A percentile compares a stretch with the other conserved stretches of the same genome.
Evolutionary conservation across 2,113 vertebrate genomes (phyloP).

Genomic region (Lampris incognitus): DNA sequence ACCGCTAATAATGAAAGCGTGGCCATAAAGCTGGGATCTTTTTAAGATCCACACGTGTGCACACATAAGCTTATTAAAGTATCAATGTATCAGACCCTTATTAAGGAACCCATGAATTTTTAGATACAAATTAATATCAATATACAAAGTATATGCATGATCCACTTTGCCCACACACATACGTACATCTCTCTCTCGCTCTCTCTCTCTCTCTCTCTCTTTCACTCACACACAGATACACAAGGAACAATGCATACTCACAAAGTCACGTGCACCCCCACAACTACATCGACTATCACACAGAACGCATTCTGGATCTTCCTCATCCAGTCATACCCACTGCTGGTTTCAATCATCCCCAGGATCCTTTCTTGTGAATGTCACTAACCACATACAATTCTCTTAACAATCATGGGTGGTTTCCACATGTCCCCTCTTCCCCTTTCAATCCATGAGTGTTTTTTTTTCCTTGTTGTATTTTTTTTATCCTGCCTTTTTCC

Average conservation of each 20-base stretch:
- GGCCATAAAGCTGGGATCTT: neutral
- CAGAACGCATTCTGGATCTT: conserved; percentile 39
- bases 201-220: too few relatives aligned
- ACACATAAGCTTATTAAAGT: neutral
- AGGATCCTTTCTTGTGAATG: conserved; percentile 65
- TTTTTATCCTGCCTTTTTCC: conserved; percentile 7
- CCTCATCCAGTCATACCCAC: conserved; percentile 47
- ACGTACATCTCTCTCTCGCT: too few relatives aligned
- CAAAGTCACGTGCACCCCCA: neutral
- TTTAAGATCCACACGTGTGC: neutral
- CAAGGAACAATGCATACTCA: conserved; percentile 8
- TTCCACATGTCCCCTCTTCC: conserved; percentile 54
- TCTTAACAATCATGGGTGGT: conserved; percentile 65
- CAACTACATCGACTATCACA: conserved; percentile 9
- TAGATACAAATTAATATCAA: too few relatives aligned
- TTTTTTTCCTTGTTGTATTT: conserved; percentile 19
- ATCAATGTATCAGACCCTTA: too few relatives aligned
- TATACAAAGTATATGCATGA: too few relatives aligned
- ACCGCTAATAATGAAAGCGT: conserved; percentile 13
- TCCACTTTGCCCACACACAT: too few relatives aligned
- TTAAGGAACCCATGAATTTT: too few relatives aligned
- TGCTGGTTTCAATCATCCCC: conserved; percentile 68
- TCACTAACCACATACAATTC: conserved; percentile 71
- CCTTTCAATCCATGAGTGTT: conserved; percentile 42
- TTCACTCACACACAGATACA: neutral